Evolutionary conservation across 1,140 invertebrate species (phyloP).

Genomic region (Drosophila santomea): DNA sequence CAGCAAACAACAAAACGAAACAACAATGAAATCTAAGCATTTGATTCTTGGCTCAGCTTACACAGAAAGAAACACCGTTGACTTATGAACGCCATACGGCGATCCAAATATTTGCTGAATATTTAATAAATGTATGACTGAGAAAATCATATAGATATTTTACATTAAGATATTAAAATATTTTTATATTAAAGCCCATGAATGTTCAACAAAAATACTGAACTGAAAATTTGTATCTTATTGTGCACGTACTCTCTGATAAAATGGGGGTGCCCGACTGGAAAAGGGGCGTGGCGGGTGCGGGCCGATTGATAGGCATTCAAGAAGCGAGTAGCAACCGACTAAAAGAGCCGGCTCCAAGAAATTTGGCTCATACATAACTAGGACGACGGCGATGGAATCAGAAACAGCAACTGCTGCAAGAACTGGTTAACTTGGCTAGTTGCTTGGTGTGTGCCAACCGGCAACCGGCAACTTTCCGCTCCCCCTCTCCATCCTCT

Average conservation of each 20-base stretch:
- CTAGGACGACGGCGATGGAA: slow-evolving; percentile 65
- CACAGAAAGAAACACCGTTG: slow-evolving; percentile 7
- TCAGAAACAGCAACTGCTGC: slow-evolving; percentile 48
- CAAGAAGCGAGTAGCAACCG: slow-evolving; percentile 44
- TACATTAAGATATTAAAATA: background rate
- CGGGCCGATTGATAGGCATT: slow-evolving; percentile 2
- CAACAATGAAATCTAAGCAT: slow-evolving; percentile 34
- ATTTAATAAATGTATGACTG: background rate
- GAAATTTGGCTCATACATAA: slow-evolving; percentile 77
- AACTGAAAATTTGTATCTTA: slow-evolving; percentile 12
- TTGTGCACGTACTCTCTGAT: slow-evolving; percentile 53
- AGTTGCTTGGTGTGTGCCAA: slow-evolving; percentile 55
- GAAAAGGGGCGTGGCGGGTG: slow-evolving; percentile 3
- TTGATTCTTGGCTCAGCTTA: slow-evolving; percentile 19
- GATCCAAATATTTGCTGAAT: no score
- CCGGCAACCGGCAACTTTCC: slow-evolving; percentile 59
- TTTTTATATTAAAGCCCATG: no score
- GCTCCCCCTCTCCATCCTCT: slow-evolving; percentile 13
- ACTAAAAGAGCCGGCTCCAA: slow-evolving; percentile 70
- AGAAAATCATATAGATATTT: no score
- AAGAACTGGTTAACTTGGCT: slow-evolving; percentile 75
- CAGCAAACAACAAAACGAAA: slow-evolving; percentile 34
- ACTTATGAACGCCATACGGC: background rate
- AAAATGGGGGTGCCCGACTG: slow-evolving; percentile 5
- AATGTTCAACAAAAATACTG: no score